Base-by-base conservation (phyloP, 2,888 invertebrate species). In the Apamea epomidion region DNA sequence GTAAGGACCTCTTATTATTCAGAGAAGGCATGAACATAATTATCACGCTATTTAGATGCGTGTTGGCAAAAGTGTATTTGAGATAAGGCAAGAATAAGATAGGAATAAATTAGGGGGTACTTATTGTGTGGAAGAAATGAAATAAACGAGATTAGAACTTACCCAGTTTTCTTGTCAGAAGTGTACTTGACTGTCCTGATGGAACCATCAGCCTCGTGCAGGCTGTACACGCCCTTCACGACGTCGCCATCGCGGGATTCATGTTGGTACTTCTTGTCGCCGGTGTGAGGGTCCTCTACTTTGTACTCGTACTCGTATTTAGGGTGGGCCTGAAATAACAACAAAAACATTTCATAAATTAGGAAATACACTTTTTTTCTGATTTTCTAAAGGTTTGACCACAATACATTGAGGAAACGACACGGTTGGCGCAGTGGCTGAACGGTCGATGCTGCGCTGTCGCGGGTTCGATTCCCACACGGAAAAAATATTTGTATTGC, bases 251-350 rank as follows among this genome's bases (percentile, higher is more conserved):
- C 97, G 62, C 96, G 95, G 67, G 95, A 92, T 90, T 97, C 97
- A 65, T 96, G 94, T 87, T 97, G 97, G 89, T 93, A 96, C 91
- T 97, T 97, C 87, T 95, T 95, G 91, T 97, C 97, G 12, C 97
- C 97, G 37, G 97, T 97, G 84, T 97, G 97, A 3, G 95, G 96
- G 86, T 97, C 97, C 82, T 96, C 94, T 16, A 97, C 97, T 86
- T 96, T 96, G 92, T 97, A 97, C 88, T 96, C 95, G 91, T 95
- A 97, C 88, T 96, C 95, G 92, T 97, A 97, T 92, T 97, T 97
- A 62, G 97, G 97, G 86, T 97, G 95, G 5, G 97, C 92, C 95
- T 95, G 12, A 72, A 29, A 48, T 6, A 8, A 2, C 0, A 58
- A 42, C 67, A 68, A 69, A 45, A 8, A n/a, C 10, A 45, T 42